Base-by-base conservation (phyloP, 2,888 invertebrate species). In the Rapana venosa region DNA sequence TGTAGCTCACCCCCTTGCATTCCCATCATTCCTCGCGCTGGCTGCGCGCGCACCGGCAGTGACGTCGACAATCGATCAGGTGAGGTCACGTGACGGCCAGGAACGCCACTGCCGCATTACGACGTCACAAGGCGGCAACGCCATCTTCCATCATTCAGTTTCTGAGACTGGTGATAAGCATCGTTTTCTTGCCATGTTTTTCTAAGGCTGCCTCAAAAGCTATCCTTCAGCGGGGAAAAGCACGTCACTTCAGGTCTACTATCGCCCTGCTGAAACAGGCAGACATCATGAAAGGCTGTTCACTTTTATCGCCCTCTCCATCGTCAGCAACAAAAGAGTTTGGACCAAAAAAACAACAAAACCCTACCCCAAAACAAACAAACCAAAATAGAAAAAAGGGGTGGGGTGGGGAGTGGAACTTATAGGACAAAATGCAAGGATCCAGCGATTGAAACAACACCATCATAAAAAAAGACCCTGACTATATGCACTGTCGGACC, bases 81-180 rank as follows among this genome's bases (percentile, higher is more conserved):
- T 61, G 32, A n/a, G 74, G 89, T 89, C 91, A 90, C 87, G 91
- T 91, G 91, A 89, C 90, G 85, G 74, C 13, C 61, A 58, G 85
- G 89, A n/a, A 89, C 89, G 88, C 36, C 61, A 87, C 83, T 56
- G 26, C 36, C 56, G 87, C 87, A 87, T 85, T 74, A 74, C 87
- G 56, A 90, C 87, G 91, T 91, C 91, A 89, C 87, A 36, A 32
- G 36, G 35, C 87, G 56, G 90, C 84, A 87, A 79, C 22, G 87
- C 56, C 47, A 84, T 81, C 87, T 74, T 91, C 90, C 86, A 91
- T 91, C 91, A 91, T 79, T 36, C 56, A 66, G 88, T 22, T 61
- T 83, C 90, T 84, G 86, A 20, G 74, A 36, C 30, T 87, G 77
- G 47, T 84, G 89, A 91, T 91, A 91, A 56, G 47, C 85, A 91